Conservation (phyloP, 1,140 invertebrate species). For the Zaprionus ghesquierei region DNA sequence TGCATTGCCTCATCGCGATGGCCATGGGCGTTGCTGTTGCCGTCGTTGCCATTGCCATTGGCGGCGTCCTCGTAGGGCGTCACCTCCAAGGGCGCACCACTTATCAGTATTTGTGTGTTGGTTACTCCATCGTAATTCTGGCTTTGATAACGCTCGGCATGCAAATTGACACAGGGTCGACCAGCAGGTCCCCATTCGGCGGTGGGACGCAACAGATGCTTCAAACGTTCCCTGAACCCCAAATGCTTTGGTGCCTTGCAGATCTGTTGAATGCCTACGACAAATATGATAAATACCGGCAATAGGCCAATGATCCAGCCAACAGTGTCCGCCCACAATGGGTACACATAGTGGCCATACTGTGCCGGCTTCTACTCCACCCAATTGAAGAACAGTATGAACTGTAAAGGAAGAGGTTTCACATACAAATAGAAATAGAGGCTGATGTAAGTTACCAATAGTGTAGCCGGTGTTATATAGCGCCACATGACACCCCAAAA, state of each 20-base stretch:
- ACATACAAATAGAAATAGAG: neutral
- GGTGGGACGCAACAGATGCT: constrained; percentile 73
- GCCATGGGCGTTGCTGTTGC: constrained; percentile 27
- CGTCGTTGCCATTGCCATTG: constrained; percentile 19
- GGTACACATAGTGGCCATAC: constrained; percentile 90
- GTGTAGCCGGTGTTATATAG: constrained; percentile 88
- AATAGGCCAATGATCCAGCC: constrained; percentile 90
- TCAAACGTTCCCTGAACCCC: constrained; percentile 84
- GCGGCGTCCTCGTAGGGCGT: constrained; percentile 48
- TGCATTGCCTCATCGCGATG: constrained; percentile 64
- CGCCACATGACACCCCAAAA: constrained; percentile 93
- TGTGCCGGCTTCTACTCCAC: constrained; percentile 90
- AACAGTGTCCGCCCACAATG: constrained; percentile 89
- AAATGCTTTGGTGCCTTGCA: constrained; percentile 84
- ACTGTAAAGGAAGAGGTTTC: constrained; percentile 83
- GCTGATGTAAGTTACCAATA: constrained; percentile 84
- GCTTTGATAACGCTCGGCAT: constrained; percentile 73
- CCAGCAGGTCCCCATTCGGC: constrained; percentile 83
- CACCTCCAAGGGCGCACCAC: constrained; percentile 81
- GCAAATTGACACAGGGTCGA: constrained; percentile 73
- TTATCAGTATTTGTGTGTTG: constrained; percentile 84
- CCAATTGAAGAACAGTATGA: constrained; percentile 92
- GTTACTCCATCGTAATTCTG: constrained; percentile 83
- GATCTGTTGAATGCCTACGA: constrained; percentile 87
- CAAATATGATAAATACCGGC: constrained; percentile 88